These are phyloP conservation scores for Scolopax mira DNA, from an alignment of 2,113 vertebrate species.

Conservation along the genomic window DNA sequence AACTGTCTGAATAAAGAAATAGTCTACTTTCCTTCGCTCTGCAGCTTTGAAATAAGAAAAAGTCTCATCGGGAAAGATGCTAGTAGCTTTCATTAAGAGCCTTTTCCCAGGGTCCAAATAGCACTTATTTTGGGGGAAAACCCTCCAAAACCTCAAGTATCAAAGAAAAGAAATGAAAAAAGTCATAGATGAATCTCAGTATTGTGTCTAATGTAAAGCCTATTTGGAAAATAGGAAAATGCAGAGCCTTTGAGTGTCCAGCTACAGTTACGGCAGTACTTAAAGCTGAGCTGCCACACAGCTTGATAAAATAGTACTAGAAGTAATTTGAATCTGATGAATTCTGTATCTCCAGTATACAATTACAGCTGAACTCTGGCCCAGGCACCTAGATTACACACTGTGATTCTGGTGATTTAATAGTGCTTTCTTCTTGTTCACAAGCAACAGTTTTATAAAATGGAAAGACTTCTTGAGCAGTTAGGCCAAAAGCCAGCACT, in stretches of 20 bases:
- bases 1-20: not conserved
- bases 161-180: not conserved
- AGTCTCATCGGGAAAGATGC: not conserved
- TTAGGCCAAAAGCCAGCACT: not conserved
- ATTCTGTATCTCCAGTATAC: not conserved
- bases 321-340: not conserved
- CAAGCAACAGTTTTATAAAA: not conserved
- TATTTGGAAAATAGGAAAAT: not conserved
- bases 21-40: not conserved
- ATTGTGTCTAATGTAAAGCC: not conserved
- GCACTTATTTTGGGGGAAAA: not conserved
- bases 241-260: not conserved
- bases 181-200: not conserved
- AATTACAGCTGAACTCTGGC: not conserved
- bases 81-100: not conserved
- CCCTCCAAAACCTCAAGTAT: fast-evolving
- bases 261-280: not conserved
- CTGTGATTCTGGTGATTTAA: not conserved
- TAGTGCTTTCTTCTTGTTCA: not conserved
- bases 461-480: not conserved
- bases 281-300: not conserved
- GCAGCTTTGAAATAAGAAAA: not conserved
- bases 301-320: not conserved
- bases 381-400: not conserved
- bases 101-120: not conserved